Percentiles rank a stretch among this genome's conserved stretches.
These are phyloP conservation scores for Drosophila suzukii DNA, from an alignment of 1,140 invertebrate species.

Conservation along the genomic window DNA sequence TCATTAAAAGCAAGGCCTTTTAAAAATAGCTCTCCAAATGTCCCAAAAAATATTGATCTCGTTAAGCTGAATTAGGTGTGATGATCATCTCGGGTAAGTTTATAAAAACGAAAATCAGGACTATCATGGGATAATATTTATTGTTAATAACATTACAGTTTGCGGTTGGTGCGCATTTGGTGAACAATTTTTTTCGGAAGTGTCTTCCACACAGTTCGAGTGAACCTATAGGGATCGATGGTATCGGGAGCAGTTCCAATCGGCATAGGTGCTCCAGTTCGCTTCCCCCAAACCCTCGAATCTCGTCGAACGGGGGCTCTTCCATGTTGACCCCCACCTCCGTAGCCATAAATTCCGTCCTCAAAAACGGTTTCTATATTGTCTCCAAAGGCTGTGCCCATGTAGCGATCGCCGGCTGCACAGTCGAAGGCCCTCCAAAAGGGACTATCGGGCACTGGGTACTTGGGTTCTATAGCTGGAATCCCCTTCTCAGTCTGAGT, in stretches of 20 bases:
- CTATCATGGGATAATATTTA: neutral
- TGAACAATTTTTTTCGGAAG: conserved; percentile 3
- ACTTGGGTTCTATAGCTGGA: conserved; percentile 4
- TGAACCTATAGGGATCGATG: neutral
- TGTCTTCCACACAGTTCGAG: neutral
- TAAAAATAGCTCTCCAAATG: neutral
- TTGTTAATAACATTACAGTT: neutral
- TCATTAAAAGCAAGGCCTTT: neutral
- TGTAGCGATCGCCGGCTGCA: conserved; percentile 58
- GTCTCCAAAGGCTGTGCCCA: conserved; percentile 55
- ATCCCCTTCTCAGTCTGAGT: conserved; percentile 53
- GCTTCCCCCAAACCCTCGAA: neutral
- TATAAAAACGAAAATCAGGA: no score
- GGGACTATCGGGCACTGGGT: conserved; percentile 23
- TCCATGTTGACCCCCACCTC: conserved; percentile 51
- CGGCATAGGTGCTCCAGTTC: neutral
- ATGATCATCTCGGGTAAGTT: no score
- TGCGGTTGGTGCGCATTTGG: conserved; percentile 3
- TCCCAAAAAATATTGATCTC: no score
- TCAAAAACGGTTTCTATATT: conserved; percentile 47
- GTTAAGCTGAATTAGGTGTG: no score
- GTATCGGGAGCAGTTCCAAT: neutral
- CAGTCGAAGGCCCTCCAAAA: conserved; percentile 53
- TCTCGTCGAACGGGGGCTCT: neutral
- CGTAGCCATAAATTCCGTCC: conserved; percentile 52